Conservation (phyloP, 2,113 vertebrate genomes). For the Puntigrus tetrazona region DNA sequence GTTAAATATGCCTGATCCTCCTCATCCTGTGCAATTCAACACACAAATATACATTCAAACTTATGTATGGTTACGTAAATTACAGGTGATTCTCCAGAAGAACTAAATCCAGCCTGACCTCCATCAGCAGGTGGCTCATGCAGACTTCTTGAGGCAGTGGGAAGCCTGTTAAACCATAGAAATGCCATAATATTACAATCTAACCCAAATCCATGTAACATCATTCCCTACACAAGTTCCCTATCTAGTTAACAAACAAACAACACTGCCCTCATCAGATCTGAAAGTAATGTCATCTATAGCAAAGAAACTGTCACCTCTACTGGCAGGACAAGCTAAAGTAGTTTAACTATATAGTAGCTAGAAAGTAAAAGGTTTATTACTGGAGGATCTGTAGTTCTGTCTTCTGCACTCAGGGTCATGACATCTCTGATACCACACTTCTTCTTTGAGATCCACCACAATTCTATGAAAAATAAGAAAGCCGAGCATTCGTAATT, state of each 20-base stretch:
- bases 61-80: neutral
- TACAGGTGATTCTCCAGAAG: neutral
- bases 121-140: conserved; percentile 79
- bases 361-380: too few relatives aligned
- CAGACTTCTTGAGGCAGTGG: conserved; percentile 83
- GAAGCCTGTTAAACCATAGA: conserved; percentile 71
- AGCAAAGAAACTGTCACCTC: too few relatives aligned
- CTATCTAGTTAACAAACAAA: conserved; percentile 1
- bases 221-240: neutral
- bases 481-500: neutral
- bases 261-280: too few relatives aligned
- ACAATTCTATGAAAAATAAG: conserved; percentile 80
- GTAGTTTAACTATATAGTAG: too few relatives aligned
- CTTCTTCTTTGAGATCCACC: conserved; percentile 89
- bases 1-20: conserved; percentile 73
- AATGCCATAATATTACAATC: neutral
- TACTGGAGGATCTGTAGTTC: conserved; percentile 91
- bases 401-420: conserved; percentile 87
- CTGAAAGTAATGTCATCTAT: too few relatives aligned
- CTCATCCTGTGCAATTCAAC: conserved; percentile 70
- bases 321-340: too few relatives aligned
- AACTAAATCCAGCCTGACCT: conserved; percentile 72
- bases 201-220: neutral
- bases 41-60: neutral
- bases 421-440: conserved; percentile 96